These are phyloP conservation scores for Psittacula cyanocephala DNA, from an alignment of 2,113 vertebrate species.

Conservation along the genomic window DNA sequence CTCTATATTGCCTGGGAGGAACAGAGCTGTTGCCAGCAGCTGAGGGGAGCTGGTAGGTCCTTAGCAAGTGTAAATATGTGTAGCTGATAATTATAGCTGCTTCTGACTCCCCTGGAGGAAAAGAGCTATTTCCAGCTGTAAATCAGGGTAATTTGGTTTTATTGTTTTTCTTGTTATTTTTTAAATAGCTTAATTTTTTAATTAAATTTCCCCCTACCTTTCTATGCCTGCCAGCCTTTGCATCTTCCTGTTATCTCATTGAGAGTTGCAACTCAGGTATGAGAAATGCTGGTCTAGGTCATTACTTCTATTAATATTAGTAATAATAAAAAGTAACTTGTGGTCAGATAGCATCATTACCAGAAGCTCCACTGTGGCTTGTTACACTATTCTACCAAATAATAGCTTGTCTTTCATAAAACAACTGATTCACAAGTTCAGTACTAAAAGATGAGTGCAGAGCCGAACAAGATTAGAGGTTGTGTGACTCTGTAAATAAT, in stretches of 20 bases:
- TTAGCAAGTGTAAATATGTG: not conserved
- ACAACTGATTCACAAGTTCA: not conserved
- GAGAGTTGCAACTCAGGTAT: not conserved
- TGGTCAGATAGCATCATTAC: not conserved
- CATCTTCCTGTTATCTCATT: not conserved
- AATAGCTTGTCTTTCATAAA: not conserved
- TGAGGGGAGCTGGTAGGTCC: not conserved
- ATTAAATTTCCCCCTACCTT: not conserved
- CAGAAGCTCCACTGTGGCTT: not conserved
- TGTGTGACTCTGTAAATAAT: not conserved
- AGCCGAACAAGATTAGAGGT: not conserved
- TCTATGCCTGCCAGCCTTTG: not conserved
- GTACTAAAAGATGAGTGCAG: not conserved
- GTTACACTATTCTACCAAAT: not conserved
- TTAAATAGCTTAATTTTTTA: constrained; percentile 28
- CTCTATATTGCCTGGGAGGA: not conserved
- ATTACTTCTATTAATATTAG: not conserved
- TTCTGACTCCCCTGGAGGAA: constrained; percentile 22
- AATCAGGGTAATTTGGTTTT: constrained; percentile 34
- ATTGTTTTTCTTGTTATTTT: constrained; percentile 35
- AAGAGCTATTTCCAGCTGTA: constrained; percentile 34
- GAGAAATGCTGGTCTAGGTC: not conserved
- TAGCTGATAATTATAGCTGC: constrained; percentile 22
- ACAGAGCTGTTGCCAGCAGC: not conserved
- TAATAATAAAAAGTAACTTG: not conserved